These are phyloP conservation scores for Pangasius mekongensis DNA, from an alignment of 2,797 vertebrate genomes.

Conservation along the genomic window DNA sequence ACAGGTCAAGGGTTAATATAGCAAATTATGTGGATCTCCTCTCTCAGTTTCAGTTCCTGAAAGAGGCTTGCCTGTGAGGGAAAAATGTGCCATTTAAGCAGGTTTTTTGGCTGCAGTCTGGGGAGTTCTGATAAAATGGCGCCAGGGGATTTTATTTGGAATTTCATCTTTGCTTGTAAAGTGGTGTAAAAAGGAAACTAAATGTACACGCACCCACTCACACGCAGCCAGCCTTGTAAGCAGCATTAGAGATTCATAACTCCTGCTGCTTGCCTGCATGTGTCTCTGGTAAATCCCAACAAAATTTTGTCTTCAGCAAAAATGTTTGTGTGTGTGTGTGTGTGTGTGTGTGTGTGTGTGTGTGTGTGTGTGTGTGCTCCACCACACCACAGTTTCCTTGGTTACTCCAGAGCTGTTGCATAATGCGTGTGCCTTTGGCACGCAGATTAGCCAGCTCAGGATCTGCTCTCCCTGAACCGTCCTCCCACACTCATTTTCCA, in stretches of 20 bases:
- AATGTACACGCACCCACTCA: neutral
- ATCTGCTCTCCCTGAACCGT: slow-evolving; percentile 60
- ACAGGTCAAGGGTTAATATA: slow-evolving; percentile 1
- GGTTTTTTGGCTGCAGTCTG: neutral
- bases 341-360: neutral
- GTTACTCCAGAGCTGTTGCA: slow-evolving; percentile 75
- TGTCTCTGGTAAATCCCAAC: slow-evolving; percentile 41
- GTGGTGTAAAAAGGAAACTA: slow-evolving; percentile 1
- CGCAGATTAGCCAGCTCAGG: slow-evolving; percentile 66
- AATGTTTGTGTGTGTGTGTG: slow-evolving; percentile 34
- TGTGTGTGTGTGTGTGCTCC: slow-evolving; percentile 36
- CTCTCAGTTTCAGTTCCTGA: slow-evolving; percentile 1
- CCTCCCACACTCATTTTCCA: slow-evolving; percentile 71
- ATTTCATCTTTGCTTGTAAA: slow-evolving; percentile 22
- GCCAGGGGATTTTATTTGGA: neutral
- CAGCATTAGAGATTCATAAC: slow-evolving; percentile 34
- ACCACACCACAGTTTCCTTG: slow-evolving; percentile 72
- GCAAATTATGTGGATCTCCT: neutral
- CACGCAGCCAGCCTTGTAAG: slow-evolving; percentile 6
- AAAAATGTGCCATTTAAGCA: slow-evolving; percentile 2
- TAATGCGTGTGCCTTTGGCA: slow-evolving; percentile 65
- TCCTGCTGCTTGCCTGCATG: slow-evolving; percentile 46
- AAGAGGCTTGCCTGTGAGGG: slow-evolving; percentile 22
- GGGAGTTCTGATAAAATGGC: neutral
- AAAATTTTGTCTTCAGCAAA: slow-evolving; percentile 44